Evolutionary conservation across 2,888 invertebrate species (phyloP).

Genomic region (Lottia gigantea): DNA sequence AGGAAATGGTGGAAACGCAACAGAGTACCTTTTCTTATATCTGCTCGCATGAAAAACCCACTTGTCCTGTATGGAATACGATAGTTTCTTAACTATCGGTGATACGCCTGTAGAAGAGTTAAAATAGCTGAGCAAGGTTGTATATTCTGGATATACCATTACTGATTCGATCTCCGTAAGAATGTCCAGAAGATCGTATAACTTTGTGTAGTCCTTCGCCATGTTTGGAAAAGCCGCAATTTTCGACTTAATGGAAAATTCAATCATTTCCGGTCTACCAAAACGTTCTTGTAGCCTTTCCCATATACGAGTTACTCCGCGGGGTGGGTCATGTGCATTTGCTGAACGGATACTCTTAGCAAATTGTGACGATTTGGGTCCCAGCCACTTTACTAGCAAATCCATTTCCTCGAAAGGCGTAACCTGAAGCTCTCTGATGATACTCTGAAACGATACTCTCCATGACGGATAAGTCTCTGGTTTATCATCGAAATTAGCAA

Average conservation of each 20-base stretch:
- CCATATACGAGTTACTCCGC: constrained; percentile 15
- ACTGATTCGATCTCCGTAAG: constrained; percentile 29
- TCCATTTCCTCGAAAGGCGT: constrained; percentile 21
- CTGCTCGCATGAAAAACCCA: constrained; percentile 28
- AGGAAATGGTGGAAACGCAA: constrained; percentile 33
- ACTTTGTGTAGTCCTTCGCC: constrained; percentile 25
- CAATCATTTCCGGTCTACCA: constrained; percentile 30
- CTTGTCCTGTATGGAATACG: constrained; percentile 32
- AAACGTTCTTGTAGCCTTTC: constrained; percentile 27
- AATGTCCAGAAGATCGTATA: constrained; percentile 29
- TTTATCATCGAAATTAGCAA: too few relatives aligned
- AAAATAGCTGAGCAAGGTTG: constrained; percentile 27
- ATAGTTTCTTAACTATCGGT: constrained; percentile 34
- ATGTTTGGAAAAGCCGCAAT: too few relatives aligned
- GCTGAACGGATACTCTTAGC: constrained; percentile 28
- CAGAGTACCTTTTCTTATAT: constrained; percentile 29
- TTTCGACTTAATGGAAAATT: constrained; percentile 23
- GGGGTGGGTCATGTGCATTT: constrained; percentile 20
- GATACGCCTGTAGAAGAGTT: constrained; percentile 31
- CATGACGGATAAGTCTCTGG: too few relatives aligned
- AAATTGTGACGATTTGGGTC: constrained; percentile 23
- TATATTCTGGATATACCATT: constrained; percentile 27
- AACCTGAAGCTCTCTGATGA: background rate
- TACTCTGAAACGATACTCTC: too few relatives aligned
- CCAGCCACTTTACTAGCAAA: constrained; percentile 24